These are phyloP conservation scores for Harpalus rufipes DNA, from an alignment of 2,888 invertebrate species.

Conservation along the genomic window DNA sequence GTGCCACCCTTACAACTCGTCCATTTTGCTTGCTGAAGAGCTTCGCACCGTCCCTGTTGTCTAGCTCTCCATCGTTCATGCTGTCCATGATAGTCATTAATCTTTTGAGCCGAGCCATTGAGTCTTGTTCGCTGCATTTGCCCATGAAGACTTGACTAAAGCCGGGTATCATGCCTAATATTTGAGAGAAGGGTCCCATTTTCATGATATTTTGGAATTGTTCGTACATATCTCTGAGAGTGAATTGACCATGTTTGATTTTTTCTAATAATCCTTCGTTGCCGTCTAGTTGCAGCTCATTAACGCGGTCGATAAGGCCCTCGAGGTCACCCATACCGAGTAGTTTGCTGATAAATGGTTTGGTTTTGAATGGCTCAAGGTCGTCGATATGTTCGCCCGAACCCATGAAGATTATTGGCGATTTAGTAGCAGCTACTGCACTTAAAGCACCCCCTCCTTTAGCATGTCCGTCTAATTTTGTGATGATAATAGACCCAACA, in stretches of 20 bases:
- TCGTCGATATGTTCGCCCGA: slow-evolving; percentile 99
- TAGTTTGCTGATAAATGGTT: slow-evolving; percentile 98
- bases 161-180: slow-evolving; percentile 99
- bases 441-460: slow-evolving; percentile 99
- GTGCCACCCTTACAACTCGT: slow-evolving; percentile 90
- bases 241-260: slow-evolving; percentile 99
- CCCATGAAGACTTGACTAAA: slow-evolving; percentile 99
- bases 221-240: slow-evolving; percentile 99
- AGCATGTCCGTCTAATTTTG: slow-evolving; percentile 99
- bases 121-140: slow-evolving; percentile 99
- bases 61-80: slow-evolving; percentile 99
- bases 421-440: slow-evolving; percentile 98
- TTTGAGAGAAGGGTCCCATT: slow-evolving; percentile 99
- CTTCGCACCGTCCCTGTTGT: slow-evolving; percentile 97
- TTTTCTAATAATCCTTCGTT: slow-evolving; percentile 99
- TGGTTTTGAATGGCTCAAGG: slow-evolving; percentile 98
- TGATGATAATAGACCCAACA: slow-evolving; percentile 99
- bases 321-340: slow-evolving; percentile 99
- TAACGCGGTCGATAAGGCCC: slow-evolving; percentile 98
- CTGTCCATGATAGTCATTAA: slow-evolving; percentile 99
- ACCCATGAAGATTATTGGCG: slow-evolving; percentile 99
- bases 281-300: slow-evolving; percentile 95
- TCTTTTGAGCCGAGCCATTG: slow-evolving; percentile 96
- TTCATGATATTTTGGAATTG: slow-evolving; percentile 99
- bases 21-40: slow-evolving; percentile 95